A percentile compares a stretch with the other conserved stretches of the same genome.
Evolutionary conservation across 2,797 vertebrate species (phyloP).

Genomic region (Dipus sagitta): DNA sequence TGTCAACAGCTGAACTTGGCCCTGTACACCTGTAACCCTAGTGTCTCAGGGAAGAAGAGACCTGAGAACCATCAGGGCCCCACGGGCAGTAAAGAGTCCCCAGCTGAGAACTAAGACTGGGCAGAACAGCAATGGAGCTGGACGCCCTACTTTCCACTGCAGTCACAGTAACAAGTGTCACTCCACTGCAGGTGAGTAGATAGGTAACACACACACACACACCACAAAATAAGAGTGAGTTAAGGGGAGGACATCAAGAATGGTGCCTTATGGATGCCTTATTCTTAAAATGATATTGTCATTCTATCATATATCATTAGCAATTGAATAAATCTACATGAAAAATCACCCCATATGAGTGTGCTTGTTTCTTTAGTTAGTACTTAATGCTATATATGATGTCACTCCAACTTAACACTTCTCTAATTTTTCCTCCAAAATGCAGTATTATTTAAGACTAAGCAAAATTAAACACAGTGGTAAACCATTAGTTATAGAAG

Average conservation of each 20-base stretch:
- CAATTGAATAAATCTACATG: neutral
- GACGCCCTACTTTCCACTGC: no score
- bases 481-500: neutral
- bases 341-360: neutral
- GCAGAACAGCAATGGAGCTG: no score
- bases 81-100: no score
- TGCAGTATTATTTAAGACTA: slow-evolving; percentile 16
- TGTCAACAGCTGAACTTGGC: no score
- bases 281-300: neutral
- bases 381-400: neutral
- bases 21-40: no score
- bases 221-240: neutral
- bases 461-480: slow-evolving; percentile 47
- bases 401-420: neutral
- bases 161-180: no score
- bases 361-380: neutral
- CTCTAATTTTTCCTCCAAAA: slow-evolving; percentile 35
- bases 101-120: no score
- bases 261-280: neutral
- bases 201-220: no score
- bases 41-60: no score
- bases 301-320: slow-evolving; percentile 1
- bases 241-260: neutral
- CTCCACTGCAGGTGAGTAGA: no score
- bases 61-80: no score